Evolutionary conservation across 2,797 vertebrate genomes (phyloP).

Genomic region (Lepilemur ruficaudatus): DNA sequence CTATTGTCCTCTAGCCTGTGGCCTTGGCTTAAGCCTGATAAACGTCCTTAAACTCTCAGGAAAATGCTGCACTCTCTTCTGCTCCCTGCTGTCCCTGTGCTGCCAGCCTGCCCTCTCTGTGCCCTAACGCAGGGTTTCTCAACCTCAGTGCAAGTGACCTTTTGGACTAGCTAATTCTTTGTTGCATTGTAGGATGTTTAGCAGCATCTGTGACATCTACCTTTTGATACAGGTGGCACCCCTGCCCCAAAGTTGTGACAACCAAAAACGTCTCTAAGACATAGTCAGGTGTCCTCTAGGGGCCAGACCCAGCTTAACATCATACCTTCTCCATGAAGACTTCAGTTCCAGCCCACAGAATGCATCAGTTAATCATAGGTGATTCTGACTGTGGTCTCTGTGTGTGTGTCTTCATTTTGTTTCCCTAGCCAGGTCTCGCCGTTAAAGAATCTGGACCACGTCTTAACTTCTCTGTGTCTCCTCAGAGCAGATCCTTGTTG

Average conservation of each 20-base stretch:
- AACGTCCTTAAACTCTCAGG: background rate
- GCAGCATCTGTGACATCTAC: background rate
- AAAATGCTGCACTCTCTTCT: background rate
- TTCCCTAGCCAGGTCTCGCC: background rate
- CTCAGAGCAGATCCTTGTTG: background rate
- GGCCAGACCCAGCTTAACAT: background rate
- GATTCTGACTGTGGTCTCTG: background rate
- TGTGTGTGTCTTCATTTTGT: background rate
- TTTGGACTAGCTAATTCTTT: background rate
- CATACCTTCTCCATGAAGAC: background rate
- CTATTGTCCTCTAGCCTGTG: background rate
- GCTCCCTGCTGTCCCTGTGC: background rate
- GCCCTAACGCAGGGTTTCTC: background rate
- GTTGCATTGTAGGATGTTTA: too few species aligned
- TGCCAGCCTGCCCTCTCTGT: background rate
- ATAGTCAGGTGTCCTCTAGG: background rate
- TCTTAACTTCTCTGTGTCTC: background rate
- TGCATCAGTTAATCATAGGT: background rate
- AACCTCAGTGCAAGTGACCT: fast-evolving
- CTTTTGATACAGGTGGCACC: background rate
- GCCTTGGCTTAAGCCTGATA: background rate
- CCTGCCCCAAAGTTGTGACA: background rate
- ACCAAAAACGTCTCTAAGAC: background rate
- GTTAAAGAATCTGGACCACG: background rate
- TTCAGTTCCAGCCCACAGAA: background rate